phyloP scores from a whole-genome alignment of 1,140 invertebrate genomes.

The Amyelois transitella region DNA sequence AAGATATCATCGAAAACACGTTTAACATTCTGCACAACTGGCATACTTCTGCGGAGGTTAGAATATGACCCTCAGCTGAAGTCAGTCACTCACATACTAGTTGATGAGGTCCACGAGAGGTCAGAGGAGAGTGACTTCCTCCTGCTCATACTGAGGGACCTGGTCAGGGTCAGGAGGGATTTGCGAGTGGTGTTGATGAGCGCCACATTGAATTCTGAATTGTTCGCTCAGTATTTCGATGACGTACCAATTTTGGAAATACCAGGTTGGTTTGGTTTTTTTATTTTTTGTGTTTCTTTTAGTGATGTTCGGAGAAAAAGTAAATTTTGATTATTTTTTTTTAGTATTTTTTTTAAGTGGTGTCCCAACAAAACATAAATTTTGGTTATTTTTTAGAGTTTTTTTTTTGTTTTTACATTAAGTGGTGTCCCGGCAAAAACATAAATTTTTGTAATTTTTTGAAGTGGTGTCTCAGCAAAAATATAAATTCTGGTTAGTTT shows the following conservation, averaged over 20 bases:
- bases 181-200: slow-evolving; percentile 91
- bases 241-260: slow-evolving; percentile 82
- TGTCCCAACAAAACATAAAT: no score
- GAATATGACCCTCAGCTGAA: slow-evolving; percentile 82
- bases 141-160: slow-evolving; percentile 84
- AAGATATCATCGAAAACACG: slow-evolving; percentile 86
- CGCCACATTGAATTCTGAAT: slow-evolving; percentile 86
- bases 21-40: slow-evolving; percentile 92
- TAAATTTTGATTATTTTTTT: not conserved
- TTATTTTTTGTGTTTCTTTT: not conserved
- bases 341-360: no score
- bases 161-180: slow-evolving; percentile 80
- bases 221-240: slow-evolving; percentile 87
- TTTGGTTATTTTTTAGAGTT: no score
- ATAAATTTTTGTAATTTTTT: no score
- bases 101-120: slow-evolving; percentile 95
- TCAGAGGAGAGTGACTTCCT: slow-evolving; percentile 92
- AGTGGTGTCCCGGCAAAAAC: no score
- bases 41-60: slow-evolving; percentile 88
- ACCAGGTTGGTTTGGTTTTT: slow-evolving; percentile 73
- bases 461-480: no score
- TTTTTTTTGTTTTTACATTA: no score
- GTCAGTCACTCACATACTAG: slow-evolving; percentile 85
- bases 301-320: not conserved
- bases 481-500: no score